Base-by-base conservation (phyloP, 2,888 invertebrate genomes). In the Lamellibrachia columna region DNA sequence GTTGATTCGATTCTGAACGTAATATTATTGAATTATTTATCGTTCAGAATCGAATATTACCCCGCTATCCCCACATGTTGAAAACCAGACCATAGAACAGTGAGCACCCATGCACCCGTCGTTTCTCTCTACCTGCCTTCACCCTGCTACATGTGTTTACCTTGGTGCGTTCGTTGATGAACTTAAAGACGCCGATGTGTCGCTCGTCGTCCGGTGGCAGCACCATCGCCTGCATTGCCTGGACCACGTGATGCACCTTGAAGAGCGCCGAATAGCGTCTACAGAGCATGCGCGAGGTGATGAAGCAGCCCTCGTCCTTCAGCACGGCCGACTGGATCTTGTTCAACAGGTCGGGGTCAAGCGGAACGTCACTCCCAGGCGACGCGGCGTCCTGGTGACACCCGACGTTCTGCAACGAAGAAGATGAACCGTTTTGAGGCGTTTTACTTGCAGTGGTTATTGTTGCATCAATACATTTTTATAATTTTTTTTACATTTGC, bases 161-260 rank as follows among this genome's bases (percentile, higher is more conserved):
- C 55, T 92, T 92, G 55, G 52, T 92, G 2, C 92, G 90, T 53
- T 92, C 92, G 28, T 90, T 92, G 53, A 92, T 52, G 53, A 28
- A 40, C 90, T 52, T 91, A 60, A 90, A 92, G 55, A 92, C 91
- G n/a, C 93, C 93, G n/a, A 93, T 53, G 92, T 93, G 92, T 6
- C 53, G 90, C n/a, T 91, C 91, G 90, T 92, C 91, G 22, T 90
- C 92, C 28, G 91, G 90, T 11, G 90, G 90, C 60, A 75, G 90
- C n/a, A 92, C 91, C 90, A 93, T 93, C 53, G 22, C 28, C 52
- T 92, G 60, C 93, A 93, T 93, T n/a, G 92, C 92, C 9, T 90
- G 53, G 40, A 92, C 92, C 28, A 93, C 92, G 28, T 53, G 90
- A 8, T 93, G 92, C n/a, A 52, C 55, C 92, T 92, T 92, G 90